phyloP scores from a whole-genome alignment of 2,797 vertebrate genomes.

The Onychomys arenicola region DNA sequence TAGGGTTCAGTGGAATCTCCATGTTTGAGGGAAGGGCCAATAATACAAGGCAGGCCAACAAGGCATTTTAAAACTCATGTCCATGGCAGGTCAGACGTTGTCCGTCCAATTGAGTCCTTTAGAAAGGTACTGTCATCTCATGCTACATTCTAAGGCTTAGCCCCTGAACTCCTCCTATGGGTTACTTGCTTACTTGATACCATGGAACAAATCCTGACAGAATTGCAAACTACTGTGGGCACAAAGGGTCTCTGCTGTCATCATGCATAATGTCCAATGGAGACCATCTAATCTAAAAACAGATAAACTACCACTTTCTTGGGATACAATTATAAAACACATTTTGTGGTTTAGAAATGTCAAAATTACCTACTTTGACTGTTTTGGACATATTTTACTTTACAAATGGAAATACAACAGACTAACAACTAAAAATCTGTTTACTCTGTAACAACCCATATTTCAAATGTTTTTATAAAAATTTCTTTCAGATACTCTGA shows the following conservation, averaged over 20 bases:
- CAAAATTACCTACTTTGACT: constrained; percentile 52
- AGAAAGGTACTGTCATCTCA: background rate
- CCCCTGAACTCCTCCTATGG: background rate
- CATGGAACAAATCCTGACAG: constrained; percentile 33
- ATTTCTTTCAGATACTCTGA: constrained; percentile 86
- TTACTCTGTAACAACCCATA: constrained; percentile 65
- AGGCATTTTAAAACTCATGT: constrained; percentile 61
- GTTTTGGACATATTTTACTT: constrained; percentile 61
- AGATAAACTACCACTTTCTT: constrained; percentile 35
- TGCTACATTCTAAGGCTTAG: background rate
- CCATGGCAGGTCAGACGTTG: constrained; percentile 8
- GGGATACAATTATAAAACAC: constrained; percentile 56
- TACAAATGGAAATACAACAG: constrained; percentile 58
- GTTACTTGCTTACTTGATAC: constrained; percentile 7
- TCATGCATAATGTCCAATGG: background rate
- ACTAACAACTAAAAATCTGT: constrained; percentile 69
- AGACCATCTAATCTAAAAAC: constrained; percentile 49
- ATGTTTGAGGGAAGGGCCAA: background rate
- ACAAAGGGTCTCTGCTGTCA: background rate
- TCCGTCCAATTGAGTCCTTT: background rate
- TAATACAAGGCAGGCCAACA: constrained; percentile 6
- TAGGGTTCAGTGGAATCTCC: constrained; percentile 32
- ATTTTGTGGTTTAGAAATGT: constrained; percentile 56
- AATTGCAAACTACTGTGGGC: background rate
- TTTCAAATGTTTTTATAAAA: constrained; percentile 83